Evolutionary conservation across 1,140 invertebrate genomes (phyloP).

Genomic region (Brachionus koreanus): DNA sequence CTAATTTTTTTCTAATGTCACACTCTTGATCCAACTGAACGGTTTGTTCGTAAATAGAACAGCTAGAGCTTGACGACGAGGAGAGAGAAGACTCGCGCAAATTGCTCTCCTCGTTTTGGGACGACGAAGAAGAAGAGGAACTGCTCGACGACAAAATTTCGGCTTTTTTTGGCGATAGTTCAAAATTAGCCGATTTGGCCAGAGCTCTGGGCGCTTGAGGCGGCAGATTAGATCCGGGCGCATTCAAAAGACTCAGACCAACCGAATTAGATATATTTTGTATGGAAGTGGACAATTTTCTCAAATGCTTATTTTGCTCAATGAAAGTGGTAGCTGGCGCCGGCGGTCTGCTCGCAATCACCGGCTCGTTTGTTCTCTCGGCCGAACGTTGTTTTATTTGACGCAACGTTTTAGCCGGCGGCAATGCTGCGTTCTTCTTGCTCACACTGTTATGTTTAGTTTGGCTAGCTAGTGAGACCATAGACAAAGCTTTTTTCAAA

Average conservation of each 20-base stretch:
- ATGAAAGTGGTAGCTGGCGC: background rate
- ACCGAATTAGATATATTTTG: conserved; percentile 6
- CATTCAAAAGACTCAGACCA: background rate
- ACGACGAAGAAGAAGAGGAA: background rate
- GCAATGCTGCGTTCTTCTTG: background rate
- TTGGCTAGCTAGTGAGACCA: background rate
- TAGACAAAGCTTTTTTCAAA: conserved; percentile 34
- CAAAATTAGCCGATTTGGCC: background rate
- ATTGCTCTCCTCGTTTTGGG: background rate
- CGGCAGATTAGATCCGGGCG: background rate
- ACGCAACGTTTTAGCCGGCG: background rate
- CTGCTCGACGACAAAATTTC: background rate
- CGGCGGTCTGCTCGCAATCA: background rate
- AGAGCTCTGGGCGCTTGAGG: background rate
- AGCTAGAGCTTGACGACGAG: background rate
- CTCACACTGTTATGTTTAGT: background rate
- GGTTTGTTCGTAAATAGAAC: conserved; percentile 6
- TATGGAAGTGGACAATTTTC: conserved; percentile 32
- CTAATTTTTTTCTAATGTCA: background rate
- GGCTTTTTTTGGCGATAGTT: background rate
- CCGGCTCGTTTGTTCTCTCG: background rate
- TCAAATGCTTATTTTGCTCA: conserved; percentile 42
- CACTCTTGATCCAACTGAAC: background rate
- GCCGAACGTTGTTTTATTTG: conserved; percentile 32
- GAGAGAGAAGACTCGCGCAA: conserved; percentile 3